phyloP scores from a whole-genome alignment of 2,113 vertebrate genomes.

The Crotalus viridis region DNA sequence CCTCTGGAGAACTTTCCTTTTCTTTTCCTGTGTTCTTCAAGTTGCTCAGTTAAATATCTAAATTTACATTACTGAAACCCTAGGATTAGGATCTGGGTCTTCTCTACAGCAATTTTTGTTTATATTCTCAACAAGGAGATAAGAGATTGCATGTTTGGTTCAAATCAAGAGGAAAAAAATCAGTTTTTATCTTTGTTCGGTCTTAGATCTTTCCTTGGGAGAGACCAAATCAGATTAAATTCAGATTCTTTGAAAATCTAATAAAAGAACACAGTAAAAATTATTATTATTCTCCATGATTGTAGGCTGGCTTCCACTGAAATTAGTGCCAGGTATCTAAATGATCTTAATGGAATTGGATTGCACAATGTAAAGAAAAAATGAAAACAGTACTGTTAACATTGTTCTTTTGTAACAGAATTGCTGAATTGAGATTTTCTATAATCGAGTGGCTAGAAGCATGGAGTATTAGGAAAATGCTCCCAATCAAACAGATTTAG shows the following conservation, averaged over 20 bases:
- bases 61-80: background rate
- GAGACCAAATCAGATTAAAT: background rate
- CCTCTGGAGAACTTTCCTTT: background rate
- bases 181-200: background rate
- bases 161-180: background rate
- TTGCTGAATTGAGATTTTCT: background rate
- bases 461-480: background rate
- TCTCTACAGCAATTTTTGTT: background rate
- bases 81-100: background rate
- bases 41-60: background rate
- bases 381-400: background rate
- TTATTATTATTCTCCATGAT: background rate
- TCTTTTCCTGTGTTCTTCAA: background rate
- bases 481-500: background rate
- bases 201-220: background rate
- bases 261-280: background rate
- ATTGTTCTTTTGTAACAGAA: background rate
- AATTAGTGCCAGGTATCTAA: background rate
- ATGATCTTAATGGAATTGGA: background rate
- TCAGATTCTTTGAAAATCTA: background rate
- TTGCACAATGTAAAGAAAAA: background rate
- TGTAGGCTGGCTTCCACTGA: background rate
- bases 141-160: background rate
- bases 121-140: background rate
- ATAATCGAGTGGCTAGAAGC: background rate